A percentile compares a stretch with the other conserved stretches of the same genome.
These are phyloP conservation scores for Hypomecis atomaria DNA, from an alignment of 2,888 invertebrate species.

Conservation along the genomic window DNA sequence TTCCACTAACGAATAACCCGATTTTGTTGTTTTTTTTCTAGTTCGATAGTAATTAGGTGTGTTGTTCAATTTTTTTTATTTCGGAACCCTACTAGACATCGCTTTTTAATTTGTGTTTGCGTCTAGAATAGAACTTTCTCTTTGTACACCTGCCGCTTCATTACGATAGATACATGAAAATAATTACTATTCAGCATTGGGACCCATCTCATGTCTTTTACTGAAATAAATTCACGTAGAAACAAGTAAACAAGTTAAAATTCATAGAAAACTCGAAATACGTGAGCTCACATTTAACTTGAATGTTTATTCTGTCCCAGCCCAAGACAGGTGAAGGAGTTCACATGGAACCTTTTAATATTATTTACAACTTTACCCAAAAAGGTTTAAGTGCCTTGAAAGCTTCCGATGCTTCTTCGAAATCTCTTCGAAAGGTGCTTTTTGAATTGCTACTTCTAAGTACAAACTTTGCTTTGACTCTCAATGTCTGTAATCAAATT, in stretches of 20 bases:
- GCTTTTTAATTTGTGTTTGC: too few relatives aligned
- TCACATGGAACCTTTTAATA: slow-evolving; percentile 60
- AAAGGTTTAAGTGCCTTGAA: slow-evolving; percentile 51
- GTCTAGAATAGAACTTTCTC: too few relatives aligned
- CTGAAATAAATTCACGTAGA: neutral
- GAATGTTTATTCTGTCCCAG: slow-evolving; percentile 49
- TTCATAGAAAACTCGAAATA: slow-evolving; percentile 31
- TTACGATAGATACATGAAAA: neutral
- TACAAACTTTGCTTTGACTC: slow-evolving; percentile 37
- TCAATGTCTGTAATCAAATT: slow-evolving; percentile 22
- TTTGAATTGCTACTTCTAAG: slow-evolving; percentile 34
- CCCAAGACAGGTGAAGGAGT: slow-evolving; percentile 52
- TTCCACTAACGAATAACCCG: too few relatives aligned
- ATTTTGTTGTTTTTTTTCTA: too few relatives aligned
- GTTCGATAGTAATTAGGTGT: too few relatives aligned
- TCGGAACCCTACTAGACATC: too few relatives aligned
- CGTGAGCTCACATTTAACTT: slow-evolving; percentile 35
- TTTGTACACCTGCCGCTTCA: too few relatives aligned
- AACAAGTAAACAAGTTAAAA: slow-evolving; percentile 22
- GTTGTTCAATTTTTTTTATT: too few relatives aligned
- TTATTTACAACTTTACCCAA: slow-evolving; percentile 59
- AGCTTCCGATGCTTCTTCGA: slow-evolving; percentile 49
- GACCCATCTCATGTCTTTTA: neutral
- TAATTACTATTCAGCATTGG: neutral
- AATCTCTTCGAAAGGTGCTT: slow-evolving; percentile 42